Evolutionary conservation across 2,113 vertebrate species (phyloP).

Genomic region (Pomatorhinus ruficollis): DNA sequence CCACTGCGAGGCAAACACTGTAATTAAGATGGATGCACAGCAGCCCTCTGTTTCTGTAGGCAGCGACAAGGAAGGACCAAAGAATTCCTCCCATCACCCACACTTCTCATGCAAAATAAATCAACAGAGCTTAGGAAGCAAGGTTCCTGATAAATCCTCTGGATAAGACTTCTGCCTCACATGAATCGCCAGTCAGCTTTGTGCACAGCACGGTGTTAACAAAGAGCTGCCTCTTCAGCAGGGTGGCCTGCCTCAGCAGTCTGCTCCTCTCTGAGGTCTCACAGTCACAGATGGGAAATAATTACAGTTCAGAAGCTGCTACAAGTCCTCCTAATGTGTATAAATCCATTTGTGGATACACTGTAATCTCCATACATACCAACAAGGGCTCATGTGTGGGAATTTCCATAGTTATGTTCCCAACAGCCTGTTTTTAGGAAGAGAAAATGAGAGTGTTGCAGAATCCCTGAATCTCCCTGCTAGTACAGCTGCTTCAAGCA

Average conservation of each 20-base stretch:
- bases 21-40: neutral
- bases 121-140: neutral
- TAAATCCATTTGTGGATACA: neutral
- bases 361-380: neutral
- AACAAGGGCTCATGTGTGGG: neutral
- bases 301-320: neutral
- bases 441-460: neutral
- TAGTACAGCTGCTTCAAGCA: neutral
- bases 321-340: neutral
- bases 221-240: neutral
- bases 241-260: neutral
- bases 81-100: neutral
- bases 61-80: neutral
- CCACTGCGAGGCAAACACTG: neutral
- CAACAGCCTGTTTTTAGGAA: neutral
- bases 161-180: neutral
- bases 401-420: neutral
- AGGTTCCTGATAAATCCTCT: neutral
- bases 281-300: neutral
- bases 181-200: accelerated
- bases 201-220: neutral
- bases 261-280: neutral
- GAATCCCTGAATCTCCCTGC: slow-evolving; percentile 41
- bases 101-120: neutral
- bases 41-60: neutral